A percentile compares a stretch with the other conserved stretches of the same genome.
These are phyloP conservation scores for Thalassarche chlororhynchos DNA, from an alignment of 2,113 vertebrate species.

Conservation along the genomic window DNA sequence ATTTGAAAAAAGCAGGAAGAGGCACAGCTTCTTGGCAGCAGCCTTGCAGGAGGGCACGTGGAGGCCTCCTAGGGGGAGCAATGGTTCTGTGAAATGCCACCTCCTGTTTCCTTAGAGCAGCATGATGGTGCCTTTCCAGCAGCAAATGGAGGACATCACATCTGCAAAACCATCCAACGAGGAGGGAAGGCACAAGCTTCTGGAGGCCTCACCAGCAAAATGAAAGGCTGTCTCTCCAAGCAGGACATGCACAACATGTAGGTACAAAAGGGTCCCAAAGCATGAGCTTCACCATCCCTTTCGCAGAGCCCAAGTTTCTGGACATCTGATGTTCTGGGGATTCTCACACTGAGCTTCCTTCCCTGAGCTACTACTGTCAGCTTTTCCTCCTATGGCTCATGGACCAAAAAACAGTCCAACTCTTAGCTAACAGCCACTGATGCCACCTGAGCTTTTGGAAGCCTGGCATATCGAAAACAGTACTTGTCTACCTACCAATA, in stretches of 20 bases:
- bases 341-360: neutral
- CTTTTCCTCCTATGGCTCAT: neutral
- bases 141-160: rapidly evolving
- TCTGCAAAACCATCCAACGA: neutral
- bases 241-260: rapidly evolving
- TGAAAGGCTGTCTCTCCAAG: neutral
- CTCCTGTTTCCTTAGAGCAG: neutral
- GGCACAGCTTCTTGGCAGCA: neutral
- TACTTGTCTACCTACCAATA: neutral
- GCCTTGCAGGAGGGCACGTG: neutral
- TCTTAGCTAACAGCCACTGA: neutral
- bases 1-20: neutral
- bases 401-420: neutral
- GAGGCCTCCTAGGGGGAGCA: neutral
- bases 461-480: neutral
- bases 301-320: neutral
- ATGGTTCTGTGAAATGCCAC: rapidly evolving
- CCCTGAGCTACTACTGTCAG: neutral
- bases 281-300: neutral
- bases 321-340: neutral
- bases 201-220: neutral
- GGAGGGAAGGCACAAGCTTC: neutral
- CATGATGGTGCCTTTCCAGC: neutral
- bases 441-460: neutral
- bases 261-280: neutral